Evolutionary conservation across 2,113 vertebrate genomes (phyloP).

Genomic region (Neomonachus schauinslandi): DNA sequence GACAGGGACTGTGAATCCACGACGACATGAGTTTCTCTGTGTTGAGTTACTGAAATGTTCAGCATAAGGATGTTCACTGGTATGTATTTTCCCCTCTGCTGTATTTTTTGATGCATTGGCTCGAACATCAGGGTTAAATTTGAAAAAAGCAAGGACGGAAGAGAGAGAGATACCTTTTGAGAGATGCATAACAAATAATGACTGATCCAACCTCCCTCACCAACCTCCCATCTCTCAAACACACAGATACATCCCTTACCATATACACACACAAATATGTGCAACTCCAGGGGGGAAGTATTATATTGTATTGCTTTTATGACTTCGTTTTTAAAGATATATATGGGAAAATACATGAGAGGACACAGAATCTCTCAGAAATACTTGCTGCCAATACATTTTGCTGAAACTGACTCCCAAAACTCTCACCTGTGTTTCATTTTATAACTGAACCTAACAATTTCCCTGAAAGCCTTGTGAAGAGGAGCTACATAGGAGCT

Average conservation of each 20-base stretch:
- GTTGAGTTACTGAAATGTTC: background rate
- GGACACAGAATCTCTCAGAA: background rate
- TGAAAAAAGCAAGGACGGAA: background rate
- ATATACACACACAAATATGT: background rate
- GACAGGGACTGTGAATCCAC: background rate
- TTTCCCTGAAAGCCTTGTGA: background rate
- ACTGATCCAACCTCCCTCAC: background rate
- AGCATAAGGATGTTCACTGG: background rate
- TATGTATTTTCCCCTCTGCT: background rate
- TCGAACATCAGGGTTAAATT: background rate
- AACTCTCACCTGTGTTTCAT: background rate
- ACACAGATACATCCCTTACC: background rate
- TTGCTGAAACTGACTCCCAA: background rate
- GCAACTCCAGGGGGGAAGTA: background rate
- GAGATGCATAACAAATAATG: background rate
- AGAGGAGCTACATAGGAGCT: background rate
- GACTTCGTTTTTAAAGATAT: background rate
- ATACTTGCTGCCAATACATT: background rate
- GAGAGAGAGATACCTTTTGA: background rate
- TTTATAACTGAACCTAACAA: background rate
- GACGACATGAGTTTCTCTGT: background rate
- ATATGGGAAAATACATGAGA: background rate
- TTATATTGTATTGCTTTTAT: background rate
- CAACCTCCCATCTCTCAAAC: background rate
- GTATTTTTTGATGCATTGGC: background rate